These are phyloP conservation scores for Thereva nobilitata DNA, from an alignment of 2,888 invertebrate species.

Conservation along the genomic window DNA sequence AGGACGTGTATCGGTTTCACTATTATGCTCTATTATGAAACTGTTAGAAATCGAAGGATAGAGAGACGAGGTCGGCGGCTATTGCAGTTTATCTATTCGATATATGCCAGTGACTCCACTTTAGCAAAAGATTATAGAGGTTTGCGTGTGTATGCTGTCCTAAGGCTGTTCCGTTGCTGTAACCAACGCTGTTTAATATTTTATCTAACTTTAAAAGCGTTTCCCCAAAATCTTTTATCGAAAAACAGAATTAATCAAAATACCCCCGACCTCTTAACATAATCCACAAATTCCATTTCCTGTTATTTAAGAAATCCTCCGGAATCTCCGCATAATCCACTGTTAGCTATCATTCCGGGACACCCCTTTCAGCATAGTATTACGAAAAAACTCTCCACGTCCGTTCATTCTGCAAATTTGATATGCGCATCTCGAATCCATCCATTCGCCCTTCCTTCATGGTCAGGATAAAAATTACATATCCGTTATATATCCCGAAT, in stretches of 20 bases:
- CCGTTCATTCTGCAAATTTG: slow-evolving; percentile 16
- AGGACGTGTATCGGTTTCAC: slow-evolving; percentile 28
- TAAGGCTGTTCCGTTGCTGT: too few species aligned
- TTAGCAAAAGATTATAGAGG: neutral
- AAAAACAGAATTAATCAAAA: neutral
- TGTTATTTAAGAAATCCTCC: slow-evolving; percentile 11
- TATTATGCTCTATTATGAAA: slow-evolving; percentile 33
- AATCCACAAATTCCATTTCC: slow-evolving; percentile 32
- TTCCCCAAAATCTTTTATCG: neutral
- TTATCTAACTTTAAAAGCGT: neutral
- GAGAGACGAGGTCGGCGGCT: slow-evolving; percentile 1
- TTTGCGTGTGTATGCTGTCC: neutral
- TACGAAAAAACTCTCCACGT: neutral
- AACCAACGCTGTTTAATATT: too few species aligned
- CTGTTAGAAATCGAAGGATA: slow-evolving; percentile 21
- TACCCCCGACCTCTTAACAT: neutral
- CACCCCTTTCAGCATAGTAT: neutral
- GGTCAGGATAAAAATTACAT: slow-evolving; percentile 38
- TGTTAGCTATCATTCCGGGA: neutral
- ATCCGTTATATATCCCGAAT: slow-evolving; percentile 38
- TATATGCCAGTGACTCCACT: neutral
- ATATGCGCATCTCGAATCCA: slow-evolving; percentile 8
- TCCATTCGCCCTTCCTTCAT: slow-evolving; percentile 14
- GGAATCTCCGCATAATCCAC: slow-evolving; percentile 32
- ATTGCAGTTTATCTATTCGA: slow-evolving; percentile 29